Evolutionary conservation across 2,888 invertebrate genomes (phyloP).

Genomic region (Orthosia gracilis): DNA sequence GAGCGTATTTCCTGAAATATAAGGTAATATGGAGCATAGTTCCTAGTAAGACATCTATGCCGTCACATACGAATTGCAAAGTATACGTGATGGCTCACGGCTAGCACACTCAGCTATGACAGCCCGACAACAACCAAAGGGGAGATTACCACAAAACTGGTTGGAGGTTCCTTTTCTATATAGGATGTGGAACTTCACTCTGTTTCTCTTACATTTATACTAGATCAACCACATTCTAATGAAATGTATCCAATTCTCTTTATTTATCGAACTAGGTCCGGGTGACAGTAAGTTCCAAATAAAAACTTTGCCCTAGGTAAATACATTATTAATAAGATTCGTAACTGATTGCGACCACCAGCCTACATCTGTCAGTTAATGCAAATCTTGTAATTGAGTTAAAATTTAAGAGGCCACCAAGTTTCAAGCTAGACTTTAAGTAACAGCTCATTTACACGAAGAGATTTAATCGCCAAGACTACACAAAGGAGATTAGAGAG

Average conservation of each 20-base stretch:
- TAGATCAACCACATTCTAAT: no score
- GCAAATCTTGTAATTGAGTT: slow-evolving; percentile 53
- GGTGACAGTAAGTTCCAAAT: neutral
- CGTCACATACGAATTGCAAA: no score
- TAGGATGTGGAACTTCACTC: no score
- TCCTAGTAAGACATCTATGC: no score
- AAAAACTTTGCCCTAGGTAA: slow-evolving; percentile 9
- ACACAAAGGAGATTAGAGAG: neutral
- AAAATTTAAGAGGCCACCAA: slow-evolving; percentile 58
- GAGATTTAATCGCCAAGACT: neutral
- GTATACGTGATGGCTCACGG: no score
- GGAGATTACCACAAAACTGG: no score
- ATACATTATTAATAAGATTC: slow-evolving; percentile 28
- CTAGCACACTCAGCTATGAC: no score
- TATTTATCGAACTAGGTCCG: neutral
- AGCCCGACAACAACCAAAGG: no score
- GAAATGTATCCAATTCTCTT: neutral
- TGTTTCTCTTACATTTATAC: no score
- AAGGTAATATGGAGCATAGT: no score
- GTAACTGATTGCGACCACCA: slow-evolving; percentile 44
- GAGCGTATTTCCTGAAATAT: no score
- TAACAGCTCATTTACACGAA: slow-evolving; percentile 11
- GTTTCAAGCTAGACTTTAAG: slow-evolving; percentile 22
- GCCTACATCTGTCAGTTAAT: slow-evolving; percentile 17
- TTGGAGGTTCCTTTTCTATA: no score